Evolutionary conservation across 2,797 vertebrate species (phyloP), one percentile per base, ranked within the genome.

Genomic region (Trematomus bernacchii): DNA sequence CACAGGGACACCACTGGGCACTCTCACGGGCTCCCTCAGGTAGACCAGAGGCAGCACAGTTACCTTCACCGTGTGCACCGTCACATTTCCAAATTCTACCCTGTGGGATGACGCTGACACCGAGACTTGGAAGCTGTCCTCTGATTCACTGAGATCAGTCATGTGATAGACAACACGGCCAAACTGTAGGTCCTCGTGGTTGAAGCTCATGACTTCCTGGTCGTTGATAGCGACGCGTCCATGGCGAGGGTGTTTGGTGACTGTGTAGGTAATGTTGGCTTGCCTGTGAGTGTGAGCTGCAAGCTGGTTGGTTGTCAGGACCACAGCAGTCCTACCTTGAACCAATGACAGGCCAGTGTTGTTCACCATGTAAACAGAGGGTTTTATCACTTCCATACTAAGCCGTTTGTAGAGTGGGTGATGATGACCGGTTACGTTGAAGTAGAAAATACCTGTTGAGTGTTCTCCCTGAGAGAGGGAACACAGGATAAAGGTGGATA

Each of bases 341-440:
- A 90, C 88, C 86, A 99, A 77, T 1, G 73, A 91, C 60, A 98
- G 85, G 61, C 91, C 92, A 0, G 96, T 97, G 90, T 96, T 96
- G 89, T 97, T 98, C 73, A 96, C 90, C 5, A 99, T 77, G 21
- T 83, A 91, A 72, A 98, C 86, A 16, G 93, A 74, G 0, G 96
- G 81, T 19, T 96, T 95, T 53, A 93, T 88, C 14, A 98, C 96
- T 81, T 98, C 96, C 84, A 98, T 71, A 77, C 92, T 96, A 64
- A 99, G 97, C 0, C 96, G 92, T 85, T 96, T 97, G 86, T 97
- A 97, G 58, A 97, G 91, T 5, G 97, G 97, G 18, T 85, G 87
- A 78, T 98, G 97, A 66, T 95, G 92, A n/a, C 97, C 97, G 0
- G 94, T 97, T 48, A 98, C 95, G 0, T 95, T 97, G 69, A 99